Evolutionary conservation across 2,888 invertebrate species (phyloP), one percentile per base, ranked within the genome.

Genomic region (Trichogramma dendrolimi): DNA sequence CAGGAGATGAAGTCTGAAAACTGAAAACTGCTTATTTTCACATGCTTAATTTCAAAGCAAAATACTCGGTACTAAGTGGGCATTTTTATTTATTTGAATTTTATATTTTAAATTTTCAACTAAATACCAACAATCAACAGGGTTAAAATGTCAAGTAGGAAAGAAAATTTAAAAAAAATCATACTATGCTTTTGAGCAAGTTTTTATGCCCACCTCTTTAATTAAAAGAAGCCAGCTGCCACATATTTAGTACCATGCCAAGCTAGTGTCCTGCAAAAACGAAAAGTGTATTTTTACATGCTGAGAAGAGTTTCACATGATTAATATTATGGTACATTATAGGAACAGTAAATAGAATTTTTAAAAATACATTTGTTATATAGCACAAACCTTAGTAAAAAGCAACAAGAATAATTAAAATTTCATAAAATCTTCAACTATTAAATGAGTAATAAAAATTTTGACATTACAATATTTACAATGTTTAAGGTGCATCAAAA

Each of bases 221-320:
- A 59, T 61, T 56, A 68, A 65, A 67, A 67, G 61, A 64, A 65
- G 60, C 59, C 65, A 66, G 70, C 67, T 68, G 66, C 69, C 71
- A 68, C 69, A 64, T 69, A 63, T 64, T 65, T 66, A 59, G 57
- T 56, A 60, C 51, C 65, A 65, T 71, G 68, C 71, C 68, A 68
- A 69, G 68, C 68, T 67, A 69, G 66, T 67, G 64, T 69, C 76
- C 76, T 76, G 76, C 65, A 77, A 77, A 74, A 75, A 72, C 70
- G 61, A 71, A 75, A 69, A 38, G 27, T 27, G 70, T 57, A 67
- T 67, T 58, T 71, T 68, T 73, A 73, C 69, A 72, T 69, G 69
- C 71, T 74, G 71, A 71, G 70, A 71, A 71, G 70, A 72, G 71
- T 72, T 60, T 55, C 62, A 58, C 61, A 69, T 58, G 42, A 44